phyloP scores from a whole-genome alignment of 2,113 vertebrate genomes.

The Piprites chloris region DNA sequence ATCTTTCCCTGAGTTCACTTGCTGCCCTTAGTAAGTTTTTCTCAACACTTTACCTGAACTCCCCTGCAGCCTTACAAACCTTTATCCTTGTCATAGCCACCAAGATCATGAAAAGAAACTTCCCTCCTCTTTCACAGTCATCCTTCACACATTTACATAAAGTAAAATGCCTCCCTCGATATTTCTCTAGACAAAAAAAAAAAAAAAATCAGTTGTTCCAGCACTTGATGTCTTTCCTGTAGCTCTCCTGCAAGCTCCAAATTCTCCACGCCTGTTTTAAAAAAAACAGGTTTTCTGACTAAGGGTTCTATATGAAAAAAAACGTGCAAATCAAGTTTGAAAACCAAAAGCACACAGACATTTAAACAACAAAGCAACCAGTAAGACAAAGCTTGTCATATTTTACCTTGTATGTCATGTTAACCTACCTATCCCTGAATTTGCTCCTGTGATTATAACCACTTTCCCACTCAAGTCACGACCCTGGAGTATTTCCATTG shows the following conservation, averaged over 20 bases:
- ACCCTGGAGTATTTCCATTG: conserved; percentile 92
- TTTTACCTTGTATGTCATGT: not conserved
- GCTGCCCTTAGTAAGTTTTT: not conserved
- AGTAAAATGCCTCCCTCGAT: not conserved
- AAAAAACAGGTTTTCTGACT: not conserved
- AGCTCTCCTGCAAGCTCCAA: not conserved
- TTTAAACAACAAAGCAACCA: not conserved
- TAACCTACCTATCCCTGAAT: conserved; percentile 91
- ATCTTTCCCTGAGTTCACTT: not conserved
- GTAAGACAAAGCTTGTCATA: not conserved
- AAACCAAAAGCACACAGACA: not conserved
- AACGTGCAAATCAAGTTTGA: not conserved
- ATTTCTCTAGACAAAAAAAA: not conserved
- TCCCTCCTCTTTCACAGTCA: not conserved
- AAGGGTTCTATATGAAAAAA: not conserved
- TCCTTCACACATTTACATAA: not conserved
- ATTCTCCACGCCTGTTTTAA: not conserved
- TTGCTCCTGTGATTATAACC: conserved; percentile 87
- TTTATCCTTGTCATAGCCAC: not conserved
- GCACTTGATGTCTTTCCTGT: not conserved
- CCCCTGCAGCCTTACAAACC: not conserved
- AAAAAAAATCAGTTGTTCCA: not conserved
- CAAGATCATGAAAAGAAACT: not conserved
- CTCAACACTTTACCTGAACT: not conserved
- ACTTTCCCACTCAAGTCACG: conserved; percentile 88